Percentiles rank a stretch among this genome's conserved stretches.
These are phyloP conservation scores for Centropristis striata DNA, from an alignment of 2,113 vertebrate genomes.

Conservation along the genomic window DNA sequence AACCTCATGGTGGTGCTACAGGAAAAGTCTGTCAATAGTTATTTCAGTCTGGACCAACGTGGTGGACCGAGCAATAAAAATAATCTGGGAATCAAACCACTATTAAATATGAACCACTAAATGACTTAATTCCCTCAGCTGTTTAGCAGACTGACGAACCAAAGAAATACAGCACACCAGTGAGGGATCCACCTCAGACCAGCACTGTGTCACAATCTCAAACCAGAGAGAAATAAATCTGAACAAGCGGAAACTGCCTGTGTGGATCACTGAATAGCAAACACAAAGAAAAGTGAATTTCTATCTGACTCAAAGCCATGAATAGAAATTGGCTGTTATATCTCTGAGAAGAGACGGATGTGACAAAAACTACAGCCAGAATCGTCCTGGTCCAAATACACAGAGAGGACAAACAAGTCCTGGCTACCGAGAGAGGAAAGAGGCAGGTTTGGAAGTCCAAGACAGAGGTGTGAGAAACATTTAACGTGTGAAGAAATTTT, in stretches of 20 bases:
- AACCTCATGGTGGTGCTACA: background rate
- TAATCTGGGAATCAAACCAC: background rate
- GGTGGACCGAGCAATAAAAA: background rate
- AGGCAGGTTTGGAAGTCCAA: background rate
- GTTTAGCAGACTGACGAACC: constrained; percentile 1
- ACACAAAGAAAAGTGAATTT: constrained; percentile 14
- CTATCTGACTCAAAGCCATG: constrained; percentile 11
- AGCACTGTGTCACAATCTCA: background rate
- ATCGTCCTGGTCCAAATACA: background rate
- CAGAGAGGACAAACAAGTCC: background rate
- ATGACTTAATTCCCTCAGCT: background rate
- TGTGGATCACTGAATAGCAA: constrained; percentile 19
- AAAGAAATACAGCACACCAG: background rate
- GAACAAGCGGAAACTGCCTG: constrained; percentile 1
- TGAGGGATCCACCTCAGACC: constrained; percentile 2
- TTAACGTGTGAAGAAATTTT: background rate
- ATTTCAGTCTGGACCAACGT: background rate
- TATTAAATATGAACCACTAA: background rate
- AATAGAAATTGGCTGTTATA: constrained; percentile 1
- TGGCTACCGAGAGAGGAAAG: background rate
- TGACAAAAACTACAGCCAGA: constrained; percentile 1
- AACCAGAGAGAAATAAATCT: constrained; percentile 3
- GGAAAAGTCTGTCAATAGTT: background rate
- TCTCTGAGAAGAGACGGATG: background rate
- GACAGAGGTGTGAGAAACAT: background rate